A percentile compares a stretch with the other conserved stretches of the same genome.
Conservation (phyloP, 2,113 vertebrate genomes). For the Sprattus sprattus region DNA sequence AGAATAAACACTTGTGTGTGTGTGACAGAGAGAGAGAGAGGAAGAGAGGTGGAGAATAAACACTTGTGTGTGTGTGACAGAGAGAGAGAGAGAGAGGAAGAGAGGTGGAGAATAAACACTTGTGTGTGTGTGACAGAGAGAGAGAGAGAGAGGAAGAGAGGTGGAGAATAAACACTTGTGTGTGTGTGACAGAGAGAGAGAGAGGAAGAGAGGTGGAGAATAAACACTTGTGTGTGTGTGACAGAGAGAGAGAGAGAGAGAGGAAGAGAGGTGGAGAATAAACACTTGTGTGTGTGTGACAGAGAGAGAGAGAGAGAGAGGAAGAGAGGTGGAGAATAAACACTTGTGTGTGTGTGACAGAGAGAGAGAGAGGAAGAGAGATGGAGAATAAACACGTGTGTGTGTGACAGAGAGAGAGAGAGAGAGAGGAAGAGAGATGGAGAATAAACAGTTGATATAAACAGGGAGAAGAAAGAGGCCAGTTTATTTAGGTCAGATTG, state of each 20-base stretch:
- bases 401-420: background rate
- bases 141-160: too few relatives aligned
- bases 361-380: background rate
- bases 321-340: background rate
- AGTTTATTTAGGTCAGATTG: constrained; percentile 13
- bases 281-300: too few relatives aligned
- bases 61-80: too few relatives aligned
- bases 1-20: too few relatives aligned
- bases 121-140: too few relatives aligned
- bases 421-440: background rate
- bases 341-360: too few relatives aligned
- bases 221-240: too few relatives aligned
- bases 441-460: background rate
- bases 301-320: background rate
- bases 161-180: too few relatives aligned
- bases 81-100: background rate
- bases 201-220: too few relatives aligned
- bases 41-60: background rate
- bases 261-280: too few relatives aligned
- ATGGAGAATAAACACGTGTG: background rate
- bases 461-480: background rate
- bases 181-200: too few relatives aligned
- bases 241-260: background rate
- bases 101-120: background rate
- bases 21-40: background rate